Percentiles rank a stretch among this genome's conserved stretches.
phyloP scores from a whole-genome alignment of 2,888 invertebrate species.

The Beris chalybata region DNA sequence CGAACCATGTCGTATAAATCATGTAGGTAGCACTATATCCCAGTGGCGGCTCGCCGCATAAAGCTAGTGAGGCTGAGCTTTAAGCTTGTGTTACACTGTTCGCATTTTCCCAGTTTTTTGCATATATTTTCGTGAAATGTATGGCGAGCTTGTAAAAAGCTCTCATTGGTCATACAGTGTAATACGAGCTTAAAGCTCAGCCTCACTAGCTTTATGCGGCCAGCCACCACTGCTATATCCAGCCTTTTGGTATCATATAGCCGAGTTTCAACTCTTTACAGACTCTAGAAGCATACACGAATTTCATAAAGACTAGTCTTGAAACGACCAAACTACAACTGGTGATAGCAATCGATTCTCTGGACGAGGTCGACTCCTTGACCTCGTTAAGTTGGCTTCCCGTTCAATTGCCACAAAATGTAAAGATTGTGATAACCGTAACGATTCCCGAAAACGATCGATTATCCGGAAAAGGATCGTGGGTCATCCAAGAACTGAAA shows the following conservation, averaged over 20 bases:
- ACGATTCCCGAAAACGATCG: neutral
- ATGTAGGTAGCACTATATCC: slow-evolving; percentile 56
- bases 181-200: too few relatives aligned
- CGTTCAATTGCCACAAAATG: slow-evolving; percentile 68
- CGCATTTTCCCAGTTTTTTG: too few relatives aligned
- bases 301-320: slow-evolving; percentile 57
- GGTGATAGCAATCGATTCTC: slow-evolving; percentile 75
- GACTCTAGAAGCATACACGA: slow-evolving; percentile 73
- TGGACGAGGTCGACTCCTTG: slow-evolving; percentile 62
- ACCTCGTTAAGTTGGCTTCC: slow-evolving; percentile 77
- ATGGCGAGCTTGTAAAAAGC: too few relatives aligned
- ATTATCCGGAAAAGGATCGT: slow-evolving; percentile 24
- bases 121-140: too few relatives aligned
- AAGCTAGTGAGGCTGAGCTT: too few relatives aligned
- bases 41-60: too few relatives aligned
- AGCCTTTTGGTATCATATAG: neutral
- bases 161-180: too few relatives aligned
- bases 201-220: too few relatives aligned
- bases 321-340: slow-evolving; percentile 59
- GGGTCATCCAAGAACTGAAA: slow-evolving; percentile 44
- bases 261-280: slow-evolving; percentile 49
- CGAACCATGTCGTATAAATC: slow-evolving; percentile 64
- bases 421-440: slow-evolving; percentile 66
- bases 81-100: too few relatives aligned
- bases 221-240: neutral